Evolutionary conservation across 2,797 vertebrate genomes (phyloP).

Genomic region (Valencia hispanica): DNA sequence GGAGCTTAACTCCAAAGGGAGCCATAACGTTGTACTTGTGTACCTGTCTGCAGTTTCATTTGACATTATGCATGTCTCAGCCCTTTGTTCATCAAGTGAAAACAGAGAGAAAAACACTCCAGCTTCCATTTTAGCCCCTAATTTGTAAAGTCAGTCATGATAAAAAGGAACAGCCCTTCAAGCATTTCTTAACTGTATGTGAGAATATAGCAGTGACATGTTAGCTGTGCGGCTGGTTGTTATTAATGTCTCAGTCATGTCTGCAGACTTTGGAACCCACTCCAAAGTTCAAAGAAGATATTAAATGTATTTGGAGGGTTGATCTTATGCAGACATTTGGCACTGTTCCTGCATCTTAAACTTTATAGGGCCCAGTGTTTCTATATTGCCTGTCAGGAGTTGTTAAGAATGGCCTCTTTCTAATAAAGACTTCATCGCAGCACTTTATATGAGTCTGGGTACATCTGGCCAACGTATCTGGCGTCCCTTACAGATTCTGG

Average conservation of each 20-base stretch:
- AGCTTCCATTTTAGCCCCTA: conserved; percentile 4
- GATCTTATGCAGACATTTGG: conserved; percentile 54
- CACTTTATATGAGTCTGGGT: conserved; percentile 74
- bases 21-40: background rate
- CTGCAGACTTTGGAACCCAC: conserved; percentile 3
- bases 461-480: conserved; percentile 80
- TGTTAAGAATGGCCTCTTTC: conserved; percentile 72
- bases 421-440: conserved; percentile 78
- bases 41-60: background rate
- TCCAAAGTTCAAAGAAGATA: conserved; percentile 38
- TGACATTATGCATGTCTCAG: background rate
- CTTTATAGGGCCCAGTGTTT: conserved; percentile 75
- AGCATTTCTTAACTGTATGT: conserved; percentile 5
- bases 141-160: conserved; percentile 11
- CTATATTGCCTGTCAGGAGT: conserved; percentile 75
- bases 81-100: background rate
- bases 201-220: conserved; percentile 19
- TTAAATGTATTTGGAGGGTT: conserved; percentile 31
- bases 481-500: conserved; percentile 61
- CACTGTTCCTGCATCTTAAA: conserved; percentile 70
- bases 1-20: background rate
- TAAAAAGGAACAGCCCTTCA: conserved; percentile 8
- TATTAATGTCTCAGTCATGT: conserved; percentile 38
- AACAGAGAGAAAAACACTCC: background rate
- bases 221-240: conserved; percentile 31